Evolutionary conservation across 2,888 invertebrate genomes (phyloP).

Genomic region (Metacarcinus magister): DNA sequence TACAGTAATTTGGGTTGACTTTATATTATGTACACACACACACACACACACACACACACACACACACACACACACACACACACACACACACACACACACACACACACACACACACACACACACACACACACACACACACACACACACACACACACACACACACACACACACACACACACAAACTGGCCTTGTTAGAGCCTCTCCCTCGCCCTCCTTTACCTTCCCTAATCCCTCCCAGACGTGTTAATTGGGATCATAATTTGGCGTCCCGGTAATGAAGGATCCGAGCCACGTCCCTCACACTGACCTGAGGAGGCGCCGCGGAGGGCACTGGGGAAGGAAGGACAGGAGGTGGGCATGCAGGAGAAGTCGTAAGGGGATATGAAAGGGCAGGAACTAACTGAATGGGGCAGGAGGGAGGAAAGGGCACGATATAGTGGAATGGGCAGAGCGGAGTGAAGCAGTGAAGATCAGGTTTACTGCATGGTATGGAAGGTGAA

Average conservation of each 20-base stretch:
- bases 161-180: slow-evolving; percentile 36
- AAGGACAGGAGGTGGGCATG: not conserved
- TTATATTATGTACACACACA: not conserved
- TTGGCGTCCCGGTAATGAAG: slow-evolving; percentile 32
- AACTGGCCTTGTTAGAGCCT: not conserved
- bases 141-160: not conserved
- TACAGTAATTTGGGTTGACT: not conserved
- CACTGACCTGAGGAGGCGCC: not conserved
- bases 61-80: slow-evolving; percentile 28
- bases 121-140: slow-evolving; percentile 48
- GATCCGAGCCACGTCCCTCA: slow-evolving; percentile 41
- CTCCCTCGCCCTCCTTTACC: not conserved
- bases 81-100: slow-evolving; percentile 39
- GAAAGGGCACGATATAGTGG: not conserved
- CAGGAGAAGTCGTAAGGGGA: not conserved
- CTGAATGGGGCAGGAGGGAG: not conserved
- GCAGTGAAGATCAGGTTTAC: not conserved
- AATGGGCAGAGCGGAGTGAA: not conserved
- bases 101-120: slow-evolving; percentile 47
- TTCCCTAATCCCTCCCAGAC: slow-evolving; percentile 15
- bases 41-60: not conserved
- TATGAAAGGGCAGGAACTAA: not conserved
- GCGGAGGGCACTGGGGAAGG: not conserved
- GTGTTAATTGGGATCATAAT: slow-evolving; percentile 18
- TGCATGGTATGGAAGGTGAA: not conserved